Evolutionary conservation across 2,113 vertebrate species (phyloP).

Genomic region (Tachysurus fulvidraco): DNA sequence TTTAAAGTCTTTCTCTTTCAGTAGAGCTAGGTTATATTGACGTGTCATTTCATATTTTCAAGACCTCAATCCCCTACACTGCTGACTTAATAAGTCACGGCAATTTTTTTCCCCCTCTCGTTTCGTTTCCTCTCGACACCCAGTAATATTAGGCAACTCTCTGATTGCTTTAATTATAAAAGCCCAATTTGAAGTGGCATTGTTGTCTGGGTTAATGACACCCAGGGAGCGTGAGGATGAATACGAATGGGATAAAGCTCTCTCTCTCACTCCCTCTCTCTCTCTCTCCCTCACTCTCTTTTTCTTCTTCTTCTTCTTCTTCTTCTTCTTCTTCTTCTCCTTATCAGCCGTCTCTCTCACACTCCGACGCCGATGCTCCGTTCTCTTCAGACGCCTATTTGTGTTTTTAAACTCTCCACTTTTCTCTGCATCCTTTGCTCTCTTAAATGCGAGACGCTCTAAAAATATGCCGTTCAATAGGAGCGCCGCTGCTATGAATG

Average conservation of each 20-base stretch:
- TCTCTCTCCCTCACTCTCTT: slow-evolving; percentile 45
- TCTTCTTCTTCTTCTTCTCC: neutral
- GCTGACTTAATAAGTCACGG: slow-evolving; percentile 49
- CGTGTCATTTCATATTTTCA: slow-evolving; percentile 44
- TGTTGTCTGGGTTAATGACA: slow-evolving; percentile 54
- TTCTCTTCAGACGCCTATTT: slow-evolving; percentile 33
- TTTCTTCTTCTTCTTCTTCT: too few relatives aligned
- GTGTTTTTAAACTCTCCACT: slow-evolving; percentile 44
- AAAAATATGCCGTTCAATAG: slow-evolving; percentile 40
- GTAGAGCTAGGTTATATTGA: slow-evolving; percentile 23
- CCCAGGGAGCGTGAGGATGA: slow-evolving; percentile 42
- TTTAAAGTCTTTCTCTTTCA: slow-evolving; percentile 8
- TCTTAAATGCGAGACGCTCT: slow-evolving; percentile 36
- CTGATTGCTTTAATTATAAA: slow-evolving; percentile 66
- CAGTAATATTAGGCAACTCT: slow-evolving; percentile 60
- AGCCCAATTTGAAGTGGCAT: slow-evolving; percentile 61
- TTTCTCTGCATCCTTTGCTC: slow-evolving; percentile 15
- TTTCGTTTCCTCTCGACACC: slow-evolving; percentile 34
- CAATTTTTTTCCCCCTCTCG: neutral
- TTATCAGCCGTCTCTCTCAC: slow-evolving; percentile 49
- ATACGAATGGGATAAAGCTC: slow-evolving; percentile 52
- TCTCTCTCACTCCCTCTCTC: slow-evolving; percentile 45
- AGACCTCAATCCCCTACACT: slow-evolving; percentile 58
- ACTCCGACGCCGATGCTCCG: slow-evolving; percentile 4
- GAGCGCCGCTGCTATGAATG: slow-evolving; percentile 32